Base-by-base conservation (phyloP, 2,888 invertebrate species). In the Salticus scenicus region DNA sequence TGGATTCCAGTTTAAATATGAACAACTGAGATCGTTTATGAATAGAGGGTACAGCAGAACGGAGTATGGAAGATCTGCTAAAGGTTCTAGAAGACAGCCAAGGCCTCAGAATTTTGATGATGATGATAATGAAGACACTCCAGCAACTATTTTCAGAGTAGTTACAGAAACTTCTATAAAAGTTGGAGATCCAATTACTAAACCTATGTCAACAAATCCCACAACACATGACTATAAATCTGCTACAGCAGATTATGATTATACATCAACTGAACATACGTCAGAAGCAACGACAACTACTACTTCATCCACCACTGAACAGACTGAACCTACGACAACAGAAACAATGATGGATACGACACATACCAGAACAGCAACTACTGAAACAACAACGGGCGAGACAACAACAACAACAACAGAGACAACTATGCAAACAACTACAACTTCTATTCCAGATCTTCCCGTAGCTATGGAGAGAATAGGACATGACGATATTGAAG, bases 141-240 rank as follows among this genome's bases (percentile, higher is more conserved):
- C 80, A 4, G 86, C 73, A 0, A 86, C 86, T 0, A 86, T 86
- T 24, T 86, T 86, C 67, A 37, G 86, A 24, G 86, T 86, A 0
- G 86, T 86, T 0, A 86, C 86, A 0, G 86, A 86, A 41, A 86
- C 86, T n/a, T 86, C 86, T 10, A 78, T 86, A 24, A 86, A 86
- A 12, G 80, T 86, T 10, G 86, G 80, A 0, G 80, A 71, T 30
- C 66, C 80, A 24, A 24, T 77, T 5, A 80, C 86, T 0, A 51
- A 47, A 17, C 47, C 80, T 0, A 77, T 80, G 73, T 10, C 27
- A 28, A 20, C 24, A 4, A 1, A 20, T 24, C 5, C 67, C 12
- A 33, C 31, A 14, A 66, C 31, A 2, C 30, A 66, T n/a, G 14
- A 66, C 12, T 37, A 27, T 10, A 10, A n/a, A 7, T 17, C 67